Conservation (phyloP, 2,797 vertebrate genomes). For the Cryptoprocta ferox region DNA sequence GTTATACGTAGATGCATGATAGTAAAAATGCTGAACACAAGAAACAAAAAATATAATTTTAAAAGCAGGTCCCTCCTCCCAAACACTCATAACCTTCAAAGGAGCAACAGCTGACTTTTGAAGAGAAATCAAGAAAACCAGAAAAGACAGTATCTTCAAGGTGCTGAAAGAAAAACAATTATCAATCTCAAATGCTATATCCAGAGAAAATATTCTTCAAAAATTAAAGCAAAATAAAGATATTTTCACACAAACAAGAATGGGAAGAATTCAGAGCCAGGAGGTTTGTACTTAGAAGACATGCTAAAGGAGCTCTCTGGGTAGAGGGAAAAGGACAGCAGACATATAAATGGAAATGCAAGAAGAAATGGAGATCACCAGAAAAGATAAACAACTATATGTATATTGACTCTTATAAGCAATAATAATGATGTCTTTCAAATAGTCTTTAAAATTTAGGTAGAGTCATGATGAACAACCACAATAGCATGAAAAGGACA, state of each 20-base stretch:
- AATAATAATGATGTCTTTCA: not conserved
- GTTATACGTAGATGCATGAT: not conserved
- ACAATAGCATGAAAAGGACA: not conserved
- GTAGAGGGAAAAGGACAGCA: not conserved
- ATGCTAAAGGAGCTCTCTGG: not conserved
- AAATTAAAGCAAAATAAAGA: slow-evolving; percentile 15
- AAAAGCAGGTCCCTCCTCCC: not conserved
- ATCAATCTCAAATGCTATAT: not conserved
- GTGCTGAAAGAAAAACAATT: not conserved
- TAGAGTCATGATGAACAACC: not conserved
- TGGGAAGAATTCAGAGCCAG: not conserved
- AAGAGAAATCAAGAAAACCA: not conserved
- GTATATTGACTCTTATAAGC: not conserved
- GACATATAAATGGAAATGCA: not conserved
- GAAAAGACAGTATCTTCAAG: not conserved
- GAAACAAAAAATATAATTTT: slow-evolving; percentile 9
- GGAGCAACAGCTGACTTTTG: not conserved
- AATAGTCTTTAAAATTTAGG: not conserved
- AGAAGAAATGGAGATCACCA: not conserved
- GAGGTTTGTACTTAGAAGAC: not conserved
- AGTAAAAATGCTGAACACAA: not conserved
- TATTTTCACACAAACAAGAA: not conserved
- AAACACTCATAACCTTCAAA: not conserved
- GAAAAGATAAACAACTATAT: not conserved
- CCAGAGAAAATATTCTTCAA: not conserved